phyloP scores from a whole-genome alignment of 1,140 invertebrate genomes.

The Gonatopus flavifemur region DNA sequence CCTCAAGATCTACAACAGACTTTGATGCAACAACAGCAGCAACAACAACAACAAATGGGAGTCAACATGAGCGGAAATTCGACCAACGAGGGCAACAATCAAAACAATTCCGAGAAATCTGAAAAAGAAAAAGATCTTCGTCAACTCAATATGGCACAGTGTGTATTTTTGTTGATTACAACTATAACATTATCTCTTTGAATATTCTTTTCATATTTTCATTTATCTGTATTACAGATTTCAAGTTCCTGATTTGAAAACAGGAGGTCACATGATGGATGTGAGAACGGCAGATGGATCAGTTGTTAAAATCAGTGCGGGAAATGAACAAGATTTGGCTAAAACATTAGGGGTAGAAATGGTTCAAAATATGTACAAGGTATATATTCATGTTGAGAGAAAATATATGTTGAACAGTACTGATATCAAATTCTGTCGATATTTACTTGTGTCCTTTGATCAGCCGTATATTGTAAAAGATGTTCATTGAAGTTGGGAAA shows the following conservation, averaged over 20 bases:
- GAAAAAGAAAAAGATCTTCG: constrained; percentile 55
- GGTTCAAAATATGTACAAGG: constrained; percentile 79
- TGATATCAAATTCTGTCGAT: too few species aligned
- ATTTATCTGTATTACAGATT: constrained; percentile 40
- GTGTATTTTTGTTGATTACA: constrained; percentile 17
- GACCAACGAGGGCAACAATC: constrained; percentile 33
- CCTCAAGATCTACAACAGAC: constrained; percentile 54
- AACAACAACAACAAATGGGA: constrained; percentile 45
- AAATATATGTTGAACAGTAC: too few species aligned
- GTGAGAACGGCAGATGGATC: constrained; percentile 68
- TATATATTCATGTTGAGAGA: too few species aligned
- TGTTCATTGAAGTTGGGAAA: too few species aligned
- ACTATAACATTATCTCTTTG: background rate
- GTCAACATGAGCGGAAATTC: constrained; percentile 46
- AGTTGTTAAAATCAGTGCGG: constrained; percentile 71
- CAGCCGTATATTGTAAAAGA: too few species aligned
- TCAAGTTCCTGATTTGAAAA: constrained; percentile 56
- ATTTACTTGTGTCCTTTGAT: too few species aligned
- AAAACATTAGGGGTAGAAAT: constrained; percentile 70
- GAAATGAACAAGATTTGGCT: constrained; percentile 67
- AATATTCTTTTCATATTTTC: constrained; percentile 9
- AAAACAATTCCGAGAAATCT: constrained; percentile 42
- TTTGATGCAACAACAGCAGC: constrained; percentile 52
- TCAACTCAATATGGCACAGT: constrained; percentile 57
- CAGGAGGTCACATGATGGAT: constrained; percentile 69